These are phyloP conservation scores for Papilio machaon DNA, from an alignment of 1,140 invertebrate genomes.

Conservation along the genomic window DNA sequence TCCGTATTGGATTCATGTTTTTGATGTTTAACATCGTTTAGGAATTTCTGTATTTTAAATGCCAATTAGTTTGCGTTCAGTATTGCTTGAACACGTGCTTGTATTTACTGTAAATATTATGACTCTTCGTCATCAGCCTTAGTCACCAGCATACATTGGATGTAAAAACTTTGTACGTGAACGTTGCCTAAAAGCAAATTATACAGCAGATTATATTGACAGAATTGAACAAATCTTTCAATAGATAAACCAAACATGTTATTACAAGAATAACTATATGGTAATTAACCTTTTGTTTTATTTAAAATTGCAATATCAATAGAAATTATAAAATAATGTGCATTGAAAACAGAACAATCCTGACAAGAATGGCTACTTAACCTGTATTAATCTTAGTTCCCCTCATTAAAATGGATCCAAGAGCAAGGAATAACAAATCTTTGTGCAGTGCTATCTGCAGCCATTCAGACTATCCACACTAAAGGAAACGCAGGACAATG, in stretches of 20 bases:
- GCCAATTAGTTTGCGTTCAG: background rate
- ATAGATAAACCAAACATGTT: no score
- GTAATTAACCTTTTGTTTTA: background rate
- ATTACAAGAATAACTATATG: no score
- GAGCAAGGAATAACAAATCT: constrained; percentile 64
- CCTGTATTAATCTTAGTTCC: constrained; percentile 34
- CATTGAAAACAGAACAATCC: constrained; percentile 32
- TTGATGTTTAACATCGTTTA: constrained; percentile 22
- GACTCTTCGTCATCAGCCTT: background rate
- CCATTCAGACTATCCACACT: constrained; percentile 61
- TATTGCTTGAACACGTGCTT: background rate
- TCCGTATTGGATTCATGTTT: constrained; percentile 21
- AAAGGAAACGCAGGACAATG: constrained; percentile 72
- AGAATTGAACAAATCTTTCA: no score
- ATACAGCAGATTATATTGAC: no score
- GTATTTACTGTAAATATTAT: background rate
- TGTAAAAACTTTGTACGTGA: background rate
- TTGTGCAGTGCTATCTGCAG: constrained; percentile 59
- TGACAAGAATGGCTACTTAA: constrained; percentile 35
- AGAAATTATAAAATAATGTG: background rate
- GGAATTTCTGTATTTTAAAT: constrained; percentile 26
- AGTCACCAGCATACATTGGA: background rate
- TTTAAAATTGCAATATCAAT: background rate
- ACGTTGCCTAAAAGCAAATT: no score
- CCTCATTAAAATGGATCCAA: constrained; percentile 57